A percentile compares a stretch with the other conserved stretches of the same genome.
These are phyloP conservation scores for Forbesichthys papilliferus DNA, from an alignment of 2,113 vertebrate species.

Conservation along the genomic window DNA sequence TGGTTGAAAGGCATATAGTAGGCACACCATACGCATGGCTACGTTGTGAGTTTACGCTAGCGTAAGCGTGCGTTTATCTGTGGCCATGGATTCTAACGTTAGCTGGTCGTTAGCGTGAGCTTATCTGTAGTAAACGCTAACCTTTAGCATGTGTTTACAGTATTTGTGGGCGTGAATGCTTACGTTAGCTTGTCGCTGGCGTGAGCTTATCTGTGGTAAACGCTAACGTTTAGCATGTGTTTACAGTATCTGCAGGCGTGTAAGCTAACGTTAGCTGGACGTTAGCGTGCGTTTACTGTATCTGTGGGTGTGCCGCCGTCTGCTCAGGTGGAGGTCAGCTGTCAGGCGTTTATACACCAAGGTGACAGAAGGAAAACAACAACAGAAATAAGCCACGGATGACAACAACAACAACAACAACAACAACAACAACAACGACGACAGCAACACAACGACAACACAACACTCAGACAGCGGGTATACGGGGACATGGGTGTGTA, in stretches of 20 bases:
- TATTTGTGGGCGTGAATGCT: constrained; percentile 15
- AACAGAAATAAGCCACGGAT: constrained; percentile 63
- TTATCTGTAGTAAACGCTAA: no score
- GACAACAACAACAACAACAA: constrained; percentile 62
- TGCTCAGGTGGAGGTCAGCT: constrained; percentile 49
- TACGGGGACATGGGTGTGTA: constrained; percentile 66
- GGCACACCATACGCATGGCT: no score
- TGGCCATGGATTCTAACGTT: background rate
- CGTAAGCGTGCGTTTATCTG: background rate
- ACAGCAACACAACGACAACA: constrained; percentile 57
- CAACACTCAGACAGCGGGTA: constrained; percentile 53
- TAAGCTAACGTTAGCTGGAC: no score
- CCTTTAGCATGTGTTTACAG: background rate
- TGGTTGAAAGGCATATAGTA: background rate
- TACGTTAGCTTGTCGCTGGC: no score
- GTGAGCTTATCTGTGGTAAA: background rate
- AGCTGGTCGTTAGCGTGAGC: no score
- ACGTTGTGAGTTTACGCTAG: no score
- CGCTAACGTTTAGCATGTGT: no score
- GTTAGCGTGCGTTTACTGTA: background rate
- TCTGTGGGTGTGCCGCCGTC: constrained; percentile 31
- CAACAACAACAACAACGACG: constrained; percentile 56
- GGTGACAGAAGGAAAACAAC: constrained; percentile 49
- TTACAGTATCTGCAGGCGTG: background rate
- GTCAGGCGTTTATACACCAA: constrained; percentile 52